These are phyloP conservation scores for Acanthoscelides obtectus DNA, from an alignment of 2,888 invertebrate genomes.

Conservation along the genomic window DNA sequence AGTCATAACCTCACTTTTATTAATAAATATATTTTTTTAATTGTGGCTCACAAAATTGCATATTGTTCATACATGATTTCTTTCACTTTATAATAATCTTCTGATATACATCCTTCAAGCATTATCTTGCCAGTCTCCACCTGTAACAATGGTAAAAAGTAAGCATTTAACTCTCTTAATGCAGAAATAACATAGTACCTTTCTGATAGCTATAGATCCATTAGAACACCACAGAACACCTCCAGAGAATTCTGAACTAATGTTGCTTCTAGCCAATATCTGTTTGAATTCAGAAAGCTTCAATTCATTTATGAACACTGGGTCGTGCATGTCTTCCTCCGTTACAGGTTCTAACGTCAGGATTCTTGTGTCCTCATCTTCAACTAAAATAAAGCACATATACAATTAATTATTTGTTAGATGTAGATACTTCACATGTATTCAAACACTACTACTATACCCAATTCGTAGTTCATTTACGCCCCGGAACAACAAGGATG, in stretches of 20 bases:
- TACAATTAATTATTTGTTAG: background rate
- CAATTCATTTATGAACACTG: conserved; percentile 88
- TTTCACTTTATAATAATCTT: conserved; percentile 91
- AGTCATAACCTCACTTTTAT: conserved; percentile 7
- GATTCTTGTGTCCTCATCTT: conserved; percentile 55
- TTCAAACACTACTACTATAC: no score
- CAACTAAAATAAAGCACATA: conserved; percentile 39
- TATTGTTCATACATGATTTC: conserved; percentile 93
- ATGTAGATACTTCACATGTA: no score
- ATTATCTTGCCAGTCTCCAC: conserved; percentile 89
- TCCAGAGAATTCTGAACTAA: conserved; percentile 81
- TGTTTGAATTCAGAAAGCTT: conserved; percentile 89
- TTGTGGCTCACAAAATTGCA: conserved; percentile 75
- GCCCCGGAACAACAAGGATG: no score
- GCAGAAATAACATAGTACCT: conserved; percentile 52
- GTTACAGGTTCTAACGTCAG: conserved; percentile 65
- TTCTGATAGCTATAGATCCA: conserved; percentile 81
- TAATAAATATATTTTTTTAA: no score
- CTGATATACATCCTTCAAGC: conserved; percentile 89
- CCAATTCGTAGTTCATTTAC: no score
- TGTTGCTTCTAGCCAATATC: conserved; percentile 67
- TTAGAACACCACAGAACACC: conserved; percentile 94
- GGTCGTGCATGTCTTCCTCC: conserved; percentile 64
- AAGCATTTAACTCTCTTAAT: conserved; percentile 1
- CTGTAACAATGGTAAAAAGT: conserved; percentile 47